Base-by-base conservation (phyloP, 2,797 vertebrate genomes). In the Chaenodraco wilsoni region DNA sequence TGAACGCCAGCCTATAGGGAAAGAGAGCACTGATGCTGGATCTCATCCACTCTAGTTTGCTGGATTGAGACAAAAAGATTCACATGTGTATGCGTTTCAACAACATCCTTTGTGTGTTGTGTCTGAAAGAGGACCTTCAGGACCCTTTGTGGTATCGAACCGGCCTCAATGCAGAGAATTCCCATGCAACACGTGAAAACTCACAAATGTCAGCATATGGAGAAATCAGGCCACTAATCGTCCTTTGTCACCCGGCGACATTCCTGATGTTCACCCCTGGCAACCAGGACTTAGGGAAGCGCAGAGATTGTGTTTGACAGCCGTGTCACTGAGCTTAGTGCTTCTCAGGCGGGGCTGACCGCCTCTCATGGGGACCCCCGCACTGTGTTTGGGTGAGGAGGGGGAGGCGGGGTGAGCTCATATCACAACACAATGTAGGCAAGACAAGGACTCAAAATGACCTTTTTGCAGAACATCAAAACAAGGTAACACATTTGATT, bases 181-280 rank as follows among this genome's bases (percentile, higher is more conserved):
- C 87, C 84, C 82, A 85, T 62, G 86, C 79, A 88, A 86, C 83
- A 78, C 77, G 78, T 51, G 77, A 86, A 88, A 89, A 89, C 90
- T 89, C 88, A 91, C 88, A 91, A 93, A 91, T 86, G 91, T 92
- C 91, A 93, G 87, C 81, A 88, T 85, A 84, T 80, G 88, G 88
- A 92, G 91, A 90, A 93, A 93, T 92, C 91, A 94, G 89, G 80
- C 87, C 89, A 82, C 92, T 93, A 92, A 94, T 90, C 91, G 87
- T 94, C 90, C 88, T 92, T 96, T 93, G 94, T 92, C 90, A 90
- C 83, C 84, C 85, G 40, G 82, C 76, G 86, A 91, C 94, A 96
- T 96, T 97, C 95, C 94, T 95, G 85, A 84, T 83, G 81, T 92
- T 87, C 87, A 78, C 80, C 93, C 96, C 93, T 92, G 93, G 96